Evolutionary conservation across 2,797 vertebrate genomes (phyloP), one percentile per base, ranked within the genome.

Genomic region (Pangasius krempfi): DNA sequence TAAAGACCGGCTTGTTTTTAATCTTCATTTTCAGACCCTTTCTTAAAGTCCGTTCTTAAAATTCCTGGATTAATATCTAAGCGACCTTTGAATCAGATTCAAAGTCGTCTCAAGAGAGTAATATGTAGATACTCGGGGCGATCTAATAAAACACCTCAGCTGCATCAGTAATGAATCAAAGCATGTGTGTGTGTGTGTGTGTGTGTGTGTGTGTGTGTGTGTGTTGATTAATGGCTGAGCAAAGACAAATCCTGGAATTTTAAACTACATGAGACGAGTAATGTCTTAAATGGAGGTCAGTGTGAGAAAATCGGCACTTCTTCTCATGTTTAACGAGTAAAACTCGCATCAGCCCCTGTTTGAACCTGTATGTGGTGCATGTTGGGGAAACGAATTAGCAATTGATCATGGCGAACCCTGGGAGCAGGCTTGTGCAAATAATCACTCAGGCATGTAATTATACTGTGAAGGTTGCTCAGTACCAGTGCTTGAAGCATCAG

Each of bases 121-220:
- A 92, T 37, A 79, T 33, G 54, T 60, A 44, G 85, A 88, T 75
- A 37, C 73, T 91, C 72, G 44, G 40, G 76, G 89, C 7, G 30
- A 27, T 68, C n/a, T 9, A 62, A 88, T 73, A 52, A 75, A 86
- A 82, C 20, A 79, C 50, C 68, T 89, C 52, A 85, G 80, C 85
- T 56, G 70, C 91, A 94, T 94, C 92, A 95, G 95, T 94, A 94
- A 93, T 94, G 89, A 88, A 94, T 95, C 92, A 94, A 91, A 95
- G 89, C 62, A 81, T 68, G 79, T 73, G 70, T 89, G 27, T 88
- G 88, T 88, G 91, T 62, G 56, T 64, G 79, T 70, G 47, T 89
- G 62, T 50, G 79, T 73, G 70, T 89, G n/a, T 88, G 88, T 88
- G 92, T 62, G 56, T 64, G 79, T 75, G 85, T 81, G 25, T 84